Base-by-base conservation (phyloP, 1,140 invertebrate species). In the Eurosta solidaginis region DNA sequence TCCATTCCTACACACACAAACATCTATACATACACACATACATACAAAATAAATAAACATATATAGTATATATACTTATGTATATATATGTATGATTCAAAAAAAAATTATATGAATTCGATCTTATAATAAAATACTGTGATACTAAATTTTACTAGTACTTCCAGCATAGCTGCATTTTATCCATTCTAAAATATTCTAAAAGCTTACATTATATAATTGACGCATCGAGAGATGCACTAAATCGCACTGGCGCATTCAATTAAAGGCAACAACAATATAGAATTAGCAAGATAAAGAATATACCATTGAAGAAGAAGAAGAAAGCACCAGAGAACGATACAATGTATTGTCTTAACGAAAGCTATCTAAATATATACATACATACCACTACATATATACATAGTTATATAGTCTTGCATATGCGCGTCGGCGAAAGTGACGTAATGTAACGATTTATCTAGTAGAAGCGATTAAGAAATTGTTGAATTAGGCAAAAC, bases 111-210 rank as follows among this genome's bases (percentile, higher is more conserved):
- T 81, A 78, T 74, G 85, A 83, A 84, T 84, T 86, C 85, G 80
- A 86, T 83, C 85, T 86, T 87, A 87, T 82, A 68, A 87, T 84
- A 87, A 87, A 87, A 87, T 87, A 87, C 85, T 87, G 85, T 87
- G 85, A 87, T 87, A 87, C 85, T 85, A 87, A 85, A 85, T 85
- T 87, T 87, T 85, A 87, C 85, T 87, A 87, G 85, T 86, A 87
- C 84, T 87, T 87, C 85, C 85, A 87, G 85, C 85, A 87, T 85
- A 87, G 85, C 85, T 87, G 85, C 85, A 86, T 86, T 87, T 87
- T 85, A 85, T 87, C 83, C 85, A 87, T 87, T 87, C 85, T 87
- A 83, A 85, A 87, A 87, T 87, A 87, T 85, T 85, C 82, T 85
- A 83, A 87, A 79, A 76, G 76, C 76, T 68, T 68, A 68, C 59